These are phyloP conservation scores for Oreochromis niloticus DNA, from an alignment of 2,113 vertebrate species.

Conservation along the genomic window DNA sequence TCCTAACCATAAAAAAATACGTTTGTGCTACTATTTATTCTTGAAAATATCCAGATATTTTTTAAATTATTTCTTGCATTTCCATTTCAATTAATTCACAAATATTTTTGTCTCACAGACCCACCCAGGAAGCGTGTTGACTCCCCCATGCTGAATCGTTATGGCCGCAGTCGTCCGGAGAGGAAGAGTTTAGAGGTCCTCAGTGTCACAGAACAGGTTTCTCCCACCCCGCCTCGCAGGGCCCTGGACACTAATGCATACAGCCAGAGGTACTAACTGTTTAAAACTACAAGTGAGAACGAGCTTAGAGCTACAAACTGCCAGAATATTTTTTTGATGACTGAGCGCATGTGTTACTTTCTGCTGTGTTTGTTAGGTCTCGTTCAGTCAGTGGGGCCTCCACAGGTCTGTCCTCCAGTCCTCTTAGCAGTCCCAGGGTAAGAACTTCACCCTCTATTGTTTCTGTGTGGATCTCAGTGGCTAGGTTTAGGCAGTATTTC, in stretches of 20 bases:
- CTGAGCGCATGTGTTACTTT: not conserved
- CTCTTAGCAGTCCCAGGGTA: conserved; percentile 88
- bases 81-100: not conserved
- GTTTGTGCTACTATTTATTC: not conserved
- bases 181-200: conserved; percentile 89
- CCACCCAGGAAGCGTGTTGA: conserved; percentile 88
- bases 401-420: conserved; percentile 86
- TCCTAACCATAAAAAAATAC: not conserved
- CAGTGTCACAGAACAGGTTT: conserved; percentile 86
- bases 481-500: not conserved
- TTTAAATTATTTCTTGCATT: not conserved
- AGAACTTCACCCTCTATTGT: conserved; percentile 25
- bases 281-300: not conserved
- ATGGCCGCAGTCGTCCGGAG: conserved; percentile 85
- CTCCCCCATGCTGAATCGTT: conserved; percentile 90
- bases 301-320: not conserved
- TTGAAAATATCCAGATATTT: not conserved
- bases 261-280: conserved; percentile 79
- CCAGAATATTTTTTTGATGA: not conserved
- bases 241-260: conserved; percentile 85
- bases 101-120: conserved; percentile 46
- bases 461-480: not conserved
- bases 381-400: conserved; percentile 89
- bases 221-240: conserved; percentile 82
- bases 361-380: conserved; percentile 68